A percentile compares a stretch with the other conserved stretches of the same genome.
These are phyloP conservation scores for Synanthedon tipuliformis DNA, from an alignment of 2,888 invertebrate species.

Conservation along the genomic window DNA sequence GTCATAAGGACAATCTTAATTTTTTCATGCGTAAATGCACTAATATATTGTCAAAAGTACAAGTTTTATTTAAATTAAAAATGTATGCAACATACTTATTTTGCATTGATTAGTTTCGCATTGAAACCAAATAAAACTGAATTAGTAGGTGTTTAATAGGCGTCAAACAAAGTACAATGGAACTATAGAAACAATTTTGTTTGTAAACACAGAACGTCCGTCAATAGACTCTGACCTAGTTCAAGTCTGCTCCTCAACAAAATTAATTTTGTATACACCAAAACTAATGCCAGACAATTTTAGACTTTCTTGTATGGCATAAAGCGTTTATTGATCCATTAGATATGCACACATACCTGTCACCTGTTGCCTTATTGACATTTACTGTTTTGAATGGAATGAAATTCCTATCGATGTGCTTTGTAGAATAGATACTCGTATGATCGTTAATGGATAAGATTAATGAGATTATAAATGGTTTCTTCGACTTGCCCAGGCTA, in stretches of 20 bases:
- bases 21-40: no score
- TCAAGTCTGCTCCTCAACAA: slow-evolving; percentile 5
- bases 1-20: no score
- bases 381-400: background rate
- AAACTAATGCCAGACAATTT: background rate
- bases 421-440: no score
- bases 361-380: background rate
- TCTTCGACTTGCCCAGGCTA: no score
- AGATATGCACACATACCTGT: background rate
- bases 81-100: no score
- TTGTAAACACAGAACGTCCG: slow-evolving; percentile 42
- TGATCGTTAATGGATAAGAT: no score
- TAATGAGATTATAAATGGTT: no score
- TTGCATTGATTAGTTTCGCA: background rate
- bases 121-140: background rate
- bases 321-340: no score
- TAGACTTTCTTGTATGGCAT: background rate
- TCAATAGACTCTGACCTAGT: slow-evolving; percentile 36
- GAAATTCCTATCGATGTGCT: no score
- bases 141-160: background rate
- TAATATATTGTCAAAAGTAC: no score
- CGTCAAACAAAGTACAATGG: slow-evolving; percentile 19
- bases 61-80: no score
- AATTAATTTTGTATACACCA: background rate
- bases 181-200: slow-evolving; percentile 28